A percentile compares a stretch with the other conserved stretches of the same genome.
phyloP scores from a whole-genome alignment of 2,888 invertebrate species.

The Linnaemya vulpina region DNA sequence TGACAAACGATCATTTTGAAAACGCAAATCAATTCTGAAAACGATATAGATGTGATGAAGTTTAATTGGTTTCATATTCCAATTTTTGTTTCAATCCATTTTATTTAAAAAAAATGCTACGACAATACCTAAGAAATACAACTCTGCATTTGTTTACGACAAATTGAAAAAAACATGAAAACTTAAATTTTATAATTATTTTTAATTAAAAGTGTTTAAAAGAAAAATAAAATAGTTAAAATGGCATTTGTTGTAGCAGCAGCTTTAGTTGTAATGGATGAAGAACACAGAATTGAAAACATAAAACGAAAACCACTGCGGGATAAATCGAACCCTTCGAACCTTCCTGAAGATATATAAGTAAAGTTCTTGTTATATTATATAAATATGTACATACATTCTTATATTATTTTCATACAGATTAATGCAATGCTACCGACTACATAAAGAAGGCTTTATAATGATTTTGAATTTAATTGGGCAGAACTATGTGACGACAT shows the following conservation, averaged over 20 bases:
- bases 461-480: background rate
- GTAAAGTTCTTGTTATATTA: background rate
- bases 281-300: conserved; percentile 34
- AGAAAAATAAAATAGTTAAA: no score
- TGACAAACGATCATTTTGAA: no score
- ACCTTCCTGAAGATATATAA: conserved; percentile 28
- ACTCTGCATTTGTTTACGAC: conserved; percentile 28
- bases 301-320: background rate
- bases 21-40: no score
- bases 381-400: no score
- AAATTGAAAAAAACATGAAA: conserved; percentile 16
- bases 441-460: no score
- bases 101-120: conserved; percentile 26
- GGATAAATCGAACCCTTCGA: conserved; percentile 28
- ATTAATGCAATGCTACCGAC: no score
- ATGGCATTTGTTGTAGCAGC: background rate
- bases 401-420: no score
- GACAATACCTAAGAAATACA: conserved; percentile 22
- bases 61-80: conserved; percentile 26
- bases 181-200: no score
- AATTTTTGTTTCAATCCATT: conserved; percentile 29
- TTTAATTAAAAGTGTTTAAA: no score
- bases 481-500: conserved; percentile 14
- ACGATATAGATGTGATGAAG: no score
- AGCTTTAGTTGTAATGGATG: conserved; percentile 31